Conservation (phyloP, 2,113 vertebrate genomes). For the Phycodurus eques region DNA sequence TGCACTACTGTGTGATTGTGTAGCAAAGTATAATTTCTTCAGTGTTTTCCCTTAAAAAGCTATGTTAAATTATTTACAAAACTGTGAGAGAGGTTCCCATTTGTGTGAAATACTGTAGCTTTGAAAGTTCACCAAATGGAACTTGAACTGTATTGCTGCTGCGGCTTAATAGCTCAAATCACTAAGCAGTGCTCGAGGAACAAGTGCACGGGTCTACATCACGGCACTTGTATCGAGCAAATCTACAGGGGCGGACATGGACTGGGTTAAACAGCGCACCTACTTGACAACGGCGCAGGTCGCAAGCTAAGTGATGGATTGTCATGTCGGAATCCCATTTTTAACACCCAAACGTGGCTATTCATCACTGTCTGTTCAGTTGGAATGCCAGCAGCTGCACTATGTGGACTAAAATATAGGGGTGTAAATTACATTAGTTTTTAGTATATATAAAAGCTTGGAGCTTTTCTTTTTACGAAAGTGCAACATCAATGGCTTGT, state of each 20-base stretch:
- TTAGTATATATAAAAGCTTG: background rate
- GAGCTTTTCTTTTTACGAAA: no score
- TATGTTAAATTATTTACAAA: no score
- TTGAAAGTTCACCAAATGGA: background rate
- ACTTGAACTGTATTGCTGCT: conserved; percentile 1
- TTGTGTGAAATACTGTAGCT: background rate
- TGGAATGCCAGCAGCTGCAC: background rate
- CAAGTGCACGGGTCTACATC: background rate
- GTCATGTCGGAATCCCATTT: conserved; percentile 53
- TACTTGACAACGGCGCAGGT: conserved; percentile 15
- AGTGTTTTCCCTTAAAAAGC: no score
- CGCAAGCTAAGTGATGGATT: conserved; percentile 52
- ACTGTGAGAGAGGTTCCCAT: background rate
- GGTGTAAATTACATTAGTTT: background rate
- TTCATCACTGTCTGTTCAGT: conserved; percentile 46
- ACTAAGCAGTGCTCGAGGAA: conserved; percentile 11
- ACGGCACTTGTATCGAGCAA: conserved; percentile 25
- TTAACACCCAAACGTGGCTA: conserved; percentile 44
- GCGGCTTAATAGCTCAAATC: conserved; percentile 23
- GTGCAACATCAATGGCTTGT: no score
- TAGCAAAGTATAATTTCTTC: no score
- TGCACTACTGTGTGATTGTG: no score
- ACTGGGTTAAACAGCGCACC: conserved; percentile 9
- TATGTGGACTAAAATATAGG: background rate
- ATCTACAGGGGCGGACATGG: conserved; percentile 34